Evolutionary conservation across 2,113 vertebrate genomes (phyloP).

Genomic region (Oenanthe melanoleuca): DNA sequence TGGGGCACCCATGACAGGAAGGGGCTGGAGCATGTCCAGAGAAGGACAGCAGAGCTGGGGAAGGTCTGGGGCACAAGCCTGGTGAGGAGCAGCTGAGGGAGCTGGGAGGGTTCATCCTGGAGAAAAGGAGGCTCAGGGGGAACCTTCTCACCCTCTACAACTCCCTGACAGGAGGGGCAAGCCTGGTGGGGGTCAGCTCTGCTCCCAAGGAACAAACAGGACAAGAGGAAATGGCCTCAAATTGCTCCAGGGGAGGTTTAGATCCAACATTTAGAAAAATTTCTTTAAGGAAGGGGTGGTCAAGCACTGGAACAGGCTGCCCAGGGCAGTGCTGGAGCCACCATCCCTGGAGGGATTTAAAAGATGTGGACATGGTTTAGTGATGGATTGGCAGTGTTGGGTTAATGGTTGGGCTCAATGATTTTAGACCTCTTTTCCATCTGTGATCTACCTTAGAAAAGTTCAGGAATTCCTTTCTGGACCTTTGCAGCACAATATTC

Average conservation of each 20-base stretch:
- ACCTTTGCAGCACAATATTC: not conserved
- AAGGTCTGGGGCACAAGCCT: not conserved
- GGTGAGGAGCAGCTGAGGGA: not conserved
- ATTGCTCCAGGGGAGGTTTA: not conserved
- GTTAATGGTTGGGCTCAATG: not conserved
- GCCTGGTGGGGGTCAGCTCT: not conserved
- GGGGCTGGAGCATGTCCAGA: fast-evolving
- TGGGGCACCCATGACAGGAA: not conserved
- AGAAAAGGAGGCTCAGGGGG: not conserved
- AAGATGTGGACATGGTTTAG: not conserved
- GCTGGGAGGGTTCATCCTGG: not conserved
- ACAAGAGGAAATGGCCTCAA: not conserved
- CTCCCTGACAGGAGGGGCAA: not conserved
- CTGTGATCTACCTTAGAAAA: not conserved
- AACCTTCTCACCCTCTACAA: not conserved
- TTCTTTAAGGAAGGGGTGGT: not conserved
- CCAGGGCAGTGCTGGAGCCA: not conserved
- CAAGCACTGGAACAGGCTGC: not conserved
- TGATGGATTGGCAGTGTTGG: not conserved
- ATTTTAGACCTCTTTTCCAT: not conserved
- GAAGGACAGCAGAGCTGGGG: not conserved
- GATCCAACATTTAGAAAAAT: not conserved
- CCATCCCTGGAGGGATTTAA: not conserved
- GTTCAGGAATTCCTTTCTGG: not conserved
- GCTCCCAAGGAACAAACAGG: not conserved